Evolutionary conservation across 2,797 vertebrate genomes (phyloP), one percentile per base, ranked within the genome.

Genomic region (Dermochelys coriacea): DNA sequence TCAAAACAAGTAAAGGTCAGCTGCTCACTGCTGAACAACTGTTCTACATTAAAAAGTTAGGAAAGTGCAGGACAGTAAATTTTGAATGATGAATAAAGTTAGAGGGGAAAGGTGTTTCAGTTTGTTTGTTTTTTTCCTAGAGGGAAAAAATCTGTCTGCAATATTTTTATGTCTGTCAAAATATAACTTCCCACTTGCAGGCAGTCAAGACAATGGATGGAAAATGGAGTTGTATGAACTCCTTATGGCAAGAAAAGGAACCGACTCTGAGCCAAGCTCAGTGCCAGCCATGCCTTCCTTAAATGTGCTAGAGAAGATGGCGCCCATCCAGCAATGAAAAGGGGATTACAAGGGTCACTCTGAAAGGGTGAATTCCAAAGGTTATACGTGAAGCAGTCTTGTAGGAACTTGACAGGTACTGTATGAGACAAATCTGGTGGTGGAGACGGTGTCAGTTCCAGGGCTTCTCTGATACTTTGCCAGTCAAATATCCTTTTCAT

Each of bases 121-220:
- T 97, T 97, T 97, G 89, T 75, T 93, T 97, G 96, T 96, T 97
- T 88, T 94, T 97, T 97, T 86, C 85, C 92, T 86, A 82, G 27
- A 74, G 47, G 29, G 71, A 96, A 95, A 95, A 90, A 84, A 80
- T 86, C 95, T 87, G 45, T 11, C 68, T 47, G 86, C 51, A 6
- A 51, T 45, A 21, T 80, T 95, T 97, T 85, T 79, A 21, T 41
- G 9, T 23, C 12, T 92, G 91, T 93, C 92, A 91, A 50, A 92
- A 8, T 84, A 47, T 21, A 51, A 4, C 41, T 92, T 89, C 84
- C 75, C 90, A 77, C 31, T 86, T 79, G 88, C 61, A 87, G 83
- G n/a, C 90, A 94, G 91, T 93, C 90, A 34, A 87, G 88, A 57
- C 79, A 85, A 51, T 27, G 1, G 41, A 51, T 10, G 52, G 87